Base-by-base conservation (phyloP, 2,888 invertebrate species). In the Ellobium chinense region DNA sequence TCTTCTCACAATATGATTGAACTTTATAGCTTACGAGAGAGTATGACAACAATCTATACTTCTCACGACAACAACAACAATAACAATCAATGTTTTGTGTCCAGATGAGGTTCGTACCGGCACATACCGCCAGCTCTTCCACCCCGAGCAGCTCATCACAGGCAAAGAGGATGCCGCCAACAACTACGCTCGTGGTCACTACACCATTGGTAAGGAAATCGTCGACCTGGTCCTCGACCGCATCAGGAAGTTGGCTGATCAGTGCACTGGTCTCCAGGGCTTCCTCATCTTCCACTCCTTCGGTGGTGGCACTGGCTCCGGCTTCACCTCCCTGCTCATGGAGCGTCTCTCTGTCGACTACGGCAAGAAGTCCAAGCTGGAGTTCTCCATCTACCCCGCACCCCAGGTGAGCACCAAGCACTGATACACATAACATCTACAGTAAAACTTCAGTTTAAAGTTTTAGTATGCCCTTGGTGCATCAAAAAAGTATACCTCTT, bases 81-180 rank as follows among this genome's bases (percentile, higher is more conserved):
- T n/a, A n/a, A n/a, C n/a, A n/a, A n/a, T n/a, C n/a, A n/a, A n/a
- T 46, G 9, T 46, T 18, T 18, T 46, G 46, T 46, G 9, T 12
- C 18, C 82, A 87, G 93, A 93, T 85, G 93, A 93, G 83, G 92
- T 93, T 60, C 88, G 93, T 27, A 93, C 93, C 24, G 93, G 93
- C 37, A 93, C 92, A 56, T 98, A 98, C 95, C 95, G 97, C 86
- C 97, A 97, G 94, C 95, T 98, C 91, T 98, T 98, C 95, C 98
- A 98, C 94, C 98, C 98, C 85, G 98, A 98, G 94, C 98, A 98
- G 94, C 95, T 98, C 93, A 97, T 98, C 94, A 97, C 97, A 89
- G 98, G 98, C 89, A 98, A 98, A 94, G 98, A 98, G 94, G 98
- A 98, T 92, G 98, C 98, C 69, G 98, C 98, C 88, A 98, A 98